These are phyloP conservation scores for Crambe crambe DNA, from an alignment of 37 sponge, comb jelly and placozoan genomes.

Conservation along the genomic window DNA sequence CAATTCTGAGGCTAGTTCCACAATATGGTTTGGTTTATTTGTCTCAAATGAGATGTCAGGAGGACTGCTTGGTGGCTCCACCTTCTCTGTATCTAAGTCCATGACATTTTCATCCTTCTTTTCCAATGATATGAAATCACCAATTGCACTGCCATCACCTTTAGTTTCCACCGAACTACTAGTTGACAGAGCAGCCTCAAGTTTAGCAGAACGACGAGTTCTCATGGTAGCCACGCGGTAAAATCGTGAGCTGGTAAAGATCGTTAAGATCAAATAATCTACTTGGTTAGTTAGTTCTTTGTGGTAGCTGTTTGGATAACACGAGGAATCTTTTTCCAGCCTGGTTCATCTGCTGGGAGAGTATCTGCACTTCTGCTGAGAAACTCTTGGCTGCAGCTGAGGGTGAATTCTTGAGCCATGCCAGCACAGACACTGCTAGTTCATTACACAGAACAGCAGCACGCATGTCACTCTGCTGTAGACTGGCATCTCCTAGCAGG, in stretches of 20 bases:
- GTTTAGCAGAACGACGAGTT: background rate
- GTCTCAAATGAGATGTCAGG: background rate
- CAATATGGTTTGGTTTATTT: background rate
- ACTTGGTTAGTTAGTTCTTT: no score
- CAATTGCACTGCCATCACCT: background rate
- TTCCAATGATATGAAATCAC: no score
- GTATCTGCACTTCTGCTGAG: conserved; percentile 26
- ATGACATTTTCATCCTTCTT: no score
- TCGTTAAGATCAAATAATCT: background rate
- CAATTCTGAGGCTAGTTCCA: conserved; percentile 9
- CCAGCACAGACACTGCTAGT: conserved; percentile 38
- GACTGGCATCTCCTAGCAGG: background rate
- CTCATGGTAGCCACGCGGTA: background rate
- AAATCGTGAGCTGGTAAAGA: background rate
- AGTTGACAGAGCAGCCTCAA: background rate
- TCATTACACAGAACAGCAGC: conserved; percentile 28
- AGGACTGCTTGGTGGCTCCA: background rate
- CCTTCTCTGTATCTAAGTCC: background rate
- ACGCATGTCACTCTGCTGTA: background rate
- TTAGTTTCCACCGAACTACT: background rate
- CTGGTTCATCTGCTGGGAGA: conserved; percentile 34
- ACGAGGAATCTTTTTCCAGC: conserved; percentile 35
- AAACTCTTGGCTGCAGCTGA: background rate
- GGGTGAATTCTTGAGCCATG: conserved; percentile 17
- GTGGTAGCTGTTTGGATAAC: no score